Conservation (phyloP, 35 echinoderm and acorn worm genomes). For the Hemicentrotus pulcherrimus region DNA sequence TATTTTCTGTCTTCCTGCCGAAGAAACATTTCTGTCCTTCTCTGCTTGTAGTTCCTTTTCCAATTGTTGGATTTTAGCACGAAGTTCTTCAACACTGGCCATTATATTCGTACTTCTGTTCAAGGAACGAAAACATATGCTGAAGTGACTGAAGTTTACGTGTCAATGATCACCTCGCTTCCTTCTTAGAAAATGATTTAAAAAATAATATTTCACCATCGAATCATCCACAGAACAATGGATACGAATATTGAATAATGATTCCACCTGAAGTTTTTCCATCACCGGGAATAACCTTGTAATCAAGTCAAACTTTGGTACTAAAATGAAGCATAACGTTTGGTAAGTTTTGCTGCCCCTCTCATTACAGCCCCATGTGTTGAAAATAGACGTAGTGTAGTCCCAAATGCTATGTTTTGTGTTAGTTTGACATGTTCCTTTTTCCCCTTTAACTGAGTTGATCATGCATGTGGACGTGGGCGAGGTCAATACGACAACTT, state of each 20-base stretch:
- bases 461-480: too few species aligned
- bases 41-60: neutral
- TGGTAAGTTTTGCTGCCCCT: neutral
- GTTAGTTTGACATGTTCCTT: neutral
- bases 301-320: too few species aligned
- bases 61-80: constrained; percentile 2
- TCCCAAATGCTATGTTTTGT: neutral
- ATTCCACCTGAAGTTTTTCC: too few species aligned
- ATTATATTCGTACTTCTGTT: neutral
- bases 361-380: neutral
- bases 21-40: neutral
- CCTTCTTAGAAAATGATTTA: too few species aligned
- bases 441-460: too few species aligned
- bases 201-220: too few species aligned
- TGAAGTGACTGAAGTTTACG: neutral
- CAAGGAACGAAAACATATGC: neutral
- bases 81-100: constrained; percentile 6
- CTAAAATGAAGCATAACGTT: constrained; percentile 39
- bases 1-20: constrained; percentile 73
- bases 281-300: too few species aligned
- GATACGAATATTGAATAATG: too few species aligned
- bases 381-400: neutral
- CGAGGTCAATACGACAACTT: too few species aligned
- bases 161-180: too few species aligned
- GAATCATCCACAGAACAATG: too few species aligned